Evolutionary conservation across 2,888 invertebrate genomes (phyloP).

Genomic region (Nematopogon swammerdamellus): DNA sequence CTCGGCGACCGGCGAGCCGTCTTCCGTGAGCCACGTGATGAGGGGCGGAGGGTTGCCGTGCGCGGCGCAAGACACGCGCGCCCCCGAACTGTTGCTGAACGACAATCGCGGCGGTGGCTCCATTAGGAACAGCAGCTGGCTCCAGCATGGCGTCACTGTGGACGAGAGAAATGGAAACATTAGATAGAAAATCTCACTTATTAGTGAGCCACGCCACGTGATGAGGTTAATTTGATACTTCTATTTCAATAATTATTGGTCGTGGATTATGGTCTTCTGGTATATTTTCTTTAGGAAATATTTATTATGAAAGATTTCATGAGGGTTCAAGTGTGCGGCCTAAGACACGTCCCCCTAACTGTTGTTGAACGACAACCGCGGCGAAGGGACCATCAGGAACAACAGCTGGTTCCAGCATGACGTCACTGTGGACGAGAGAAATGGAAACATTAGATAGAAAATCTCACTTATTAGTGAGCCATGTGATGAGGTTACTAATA

Average conservation of each 20-base stretch:
- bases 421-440: slow-evolving; percentile 18
- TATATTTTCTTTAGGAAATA: no score
- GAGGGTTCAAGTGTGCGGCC: slow-evolving; percentile 71
- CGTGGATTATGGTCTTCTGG: no score
- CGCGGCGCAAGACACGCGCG: slow-evolving; percentile 71
- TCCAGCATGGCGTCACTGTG: slow-evolving; percentile 20
- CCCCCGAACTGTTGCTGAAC: slow-evolving; percentile 78
- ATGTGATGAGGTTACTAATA: no score
- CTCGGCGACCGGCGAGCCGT: slow-evolving; percentile 67
- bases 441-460: not conserved
- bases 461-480: no score
- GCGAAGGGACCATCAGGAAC: slow-evolving; percentile 76
- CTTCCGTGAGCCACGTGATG: slow-evolving; percentile 72
- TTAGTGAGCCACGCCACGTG: no score
- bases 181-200: no score
- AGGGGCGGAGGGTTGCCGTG: slow-evolving; percentile 71
- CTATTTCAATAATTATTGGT: no score
- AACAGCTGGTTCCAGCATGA: slow-evolving; percentile 29
- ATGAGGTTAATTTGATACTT: no score
- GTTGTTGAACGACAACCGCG: slow-evolving; percentile 74
- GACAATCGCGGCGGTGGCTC: slow-evolving; percentile 75
- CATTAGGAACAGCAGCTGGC: slow-evolving; percentile 60
- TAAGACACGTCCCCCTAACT: slow-evolving; percentile 75
- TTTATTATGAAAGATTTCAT: no score
- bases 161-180: slow-evolving; percentile 7